Base-by-base conservation (phyloP, 2,113 vertebrate genomes). In the Jacana jacana region DNA sequence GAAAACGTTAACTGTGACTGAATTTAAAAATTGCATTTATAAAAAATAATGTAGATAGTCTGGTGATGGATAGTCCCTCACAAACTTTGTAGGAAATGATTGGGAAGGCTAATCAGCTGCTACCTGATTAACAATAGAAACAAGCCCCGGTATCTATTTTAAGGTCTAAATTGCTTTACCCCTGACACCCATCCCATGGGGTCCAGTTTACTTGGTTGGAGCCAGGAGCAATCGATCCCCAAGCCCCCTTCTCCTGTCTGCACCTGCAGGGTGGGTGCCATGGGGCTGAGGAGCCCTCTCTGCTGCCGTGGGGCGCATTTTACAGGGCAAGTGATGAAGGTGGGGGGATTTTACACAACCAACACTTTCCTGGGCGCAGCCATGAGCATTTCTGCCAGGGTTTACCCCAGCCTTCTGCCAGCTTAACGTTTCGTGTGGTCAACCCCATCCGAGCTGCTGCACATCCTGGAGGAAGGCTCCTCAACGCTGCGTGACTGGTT, bases 231-330 rank as follows among this genome's bases (percentile, higher is more conserved):
- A 0, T 39, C 3, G 5, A 40, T 35, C 3, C 42, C 64, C 15
- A 44, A 0, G 13, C 35, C 2, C 15, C 11, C 8, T 5, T 72
- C 54, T 13, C 11, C 5, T 2, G 0, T 46, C 33, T 46, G 9
- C 14, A 30, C 4, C 40, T 11, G 4, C 0, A 0, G 14, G 10
- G 25, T 10, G 2, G 11, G 4, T 60, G 48, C 54, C 33, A 2
- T 0, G 0, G 52, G 60, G 33, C 11, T 66, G 8, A 3, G 63
- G 46, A 63, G 51, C 35, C 39, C 6, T 40, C 30, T 2, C 9
- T 2, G 2, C 23, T 46, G 44, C 37, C 6, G 2, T 3, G 39
- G 20, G n/a, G 17, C 1, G 23, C 3, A 0, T 42, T 66, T 49
- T 17, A n/a, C 28, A 17, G 44, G 48, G 46, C n/a, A 10, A 40